These are phyloP conservation scores for Phalera bucephala DNA, from an alignment of 2,888 invertebrate species.

Conservation along the genomic window DNA sequence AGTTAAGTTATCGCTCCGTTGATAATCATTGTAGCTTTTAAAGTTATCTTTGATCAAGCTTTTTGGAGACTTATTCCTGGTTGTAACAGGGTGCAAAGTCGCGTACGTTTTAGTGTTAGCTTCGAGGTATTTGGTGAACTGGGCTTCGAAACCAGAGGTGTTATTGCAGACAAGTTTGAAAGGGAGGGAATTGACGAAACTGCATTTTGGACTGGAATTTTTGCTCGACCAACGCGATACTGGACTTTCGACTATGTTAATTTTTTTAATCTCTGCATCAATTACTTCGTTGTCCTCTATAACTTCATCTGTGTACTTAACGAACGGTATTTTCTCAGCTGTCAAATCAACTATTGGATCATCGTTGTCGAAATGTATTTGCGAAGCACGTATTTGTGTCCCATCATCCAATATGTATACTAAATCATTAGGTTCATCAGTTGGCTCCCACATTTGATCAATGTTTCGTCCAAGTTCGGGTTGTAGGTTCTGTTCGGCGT, in stretches of 20 bases:
- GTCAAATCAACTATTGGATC: slow-evolving; percentile 64
- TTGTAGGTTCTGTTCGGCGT: slow-evolving; percentile 49
- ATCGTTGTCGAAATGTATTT: slow-evolving; percentile 77
- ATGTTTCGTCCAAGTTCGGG: slow-evolving; percentile 19
- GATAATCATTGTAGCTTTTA: slow-evolving; percentile 33
- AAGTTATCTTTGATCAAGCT: slow-evolving; percentile 53
- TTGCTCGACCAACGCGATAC: slow-evolving; percentile 47
- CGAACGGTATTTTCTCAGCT: slow-evolving; percentile 66
- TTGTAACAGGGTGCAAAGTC: slow-evolving; percentile 47
- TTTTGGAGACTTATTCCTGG: slow-evolving; percentile 57
- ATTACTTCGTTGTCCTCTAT: slow-evolving; percentile 38
- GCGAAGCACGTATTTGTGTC: slow-evolving; percentile 72
- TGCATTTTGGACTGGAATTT: slow-evolving; percentile 53
- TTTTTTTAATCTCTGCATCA: slow-evolving; percentile 44
- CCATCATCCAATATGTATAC: slow-evolving; percentile 72
- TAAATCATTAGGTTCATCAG: slow-evolving; percentile 43
- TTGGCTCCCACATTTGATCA: slow-evolving; percentile 42
- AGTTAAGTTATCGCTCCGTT: slow-evolving; percentile 45
- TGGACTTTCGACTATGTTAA: slow-evolving; percentile 66
- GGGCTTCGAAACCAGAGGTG: slow-evolving; percentile 63
- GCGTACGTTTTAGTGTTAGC: slow-evolving; percentile 54
- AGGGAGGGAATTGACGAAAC: slow-evolving; percentile 63
- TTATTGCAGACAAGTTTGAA: slow-evolving; percentile 69
- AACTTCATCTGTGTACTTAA: slow-evolving; percentile 51
- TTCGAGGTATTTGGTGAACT: slow-evolving; percentile 68